A percentile compares a stretch with the other conserved stretches of the same genome.
These are phyloP conservation scores for Perognathus longimembris DNA, from an alignment of 2,113 vertebrate genomes.

Conservation along the genomic window DNA sequence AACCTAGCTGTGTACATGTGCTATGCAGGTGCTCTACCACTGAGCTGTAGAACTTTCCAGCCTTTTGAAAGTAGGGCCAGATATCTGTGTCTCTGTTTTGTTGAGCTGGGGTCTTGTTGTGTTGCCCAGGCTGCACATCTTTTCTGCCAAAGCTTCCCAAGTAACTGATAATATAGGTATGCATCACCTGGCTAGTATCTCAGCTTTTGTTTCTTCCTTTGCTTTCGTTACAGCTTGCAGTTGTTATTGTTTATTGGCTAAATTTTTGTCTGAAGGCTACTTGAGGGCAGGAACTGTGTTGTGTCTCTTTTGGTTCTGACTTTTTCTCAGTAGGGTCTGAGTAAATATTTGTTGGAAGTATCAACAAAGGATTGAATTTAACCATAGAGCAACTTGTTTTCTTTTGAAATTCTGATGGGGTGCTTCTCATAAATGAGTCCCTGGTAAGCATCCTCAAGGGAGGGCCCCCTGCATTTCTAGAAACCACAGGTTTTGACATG, in stretches of 20 bases:
- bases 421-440: neutral
- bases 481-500: neutral
- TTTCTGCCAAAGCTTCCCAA: neutral
- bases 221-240: neutral
- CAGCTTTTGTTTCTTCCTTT: constrained; percentile 41
- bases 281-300: constrained; percentile 35
- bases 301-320: constrained; percentile 31
- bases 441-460: neutral
- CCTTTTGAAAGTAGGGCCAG: constrained; percentile 31
- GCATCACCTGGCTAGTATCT: neutral
- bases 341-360: constrained; percentile 43
- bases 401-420: constrained; percentile 28
- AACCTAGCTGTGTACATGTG: neutral
- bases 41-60: neutral
- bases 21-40: neutral
- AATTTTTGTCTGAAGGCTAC: constrained; percentile 38
- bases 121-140: neutral
- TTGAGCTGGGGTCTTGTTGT: neutral
- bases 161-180: neutral
- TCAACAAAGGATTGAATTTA: constrained; percentile 34
- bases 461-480: neutral
- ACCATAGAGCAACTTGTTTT: neutral
- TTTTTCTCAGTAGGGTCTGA: constrained; percentile 11
- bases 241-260: constrained; percentile 51
- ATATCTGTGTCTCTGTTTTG: neutral